phyloP scores from a whole-genome alignment of 2,797 vertebrate genomes.

The Discoglossus pictus region DNA sequence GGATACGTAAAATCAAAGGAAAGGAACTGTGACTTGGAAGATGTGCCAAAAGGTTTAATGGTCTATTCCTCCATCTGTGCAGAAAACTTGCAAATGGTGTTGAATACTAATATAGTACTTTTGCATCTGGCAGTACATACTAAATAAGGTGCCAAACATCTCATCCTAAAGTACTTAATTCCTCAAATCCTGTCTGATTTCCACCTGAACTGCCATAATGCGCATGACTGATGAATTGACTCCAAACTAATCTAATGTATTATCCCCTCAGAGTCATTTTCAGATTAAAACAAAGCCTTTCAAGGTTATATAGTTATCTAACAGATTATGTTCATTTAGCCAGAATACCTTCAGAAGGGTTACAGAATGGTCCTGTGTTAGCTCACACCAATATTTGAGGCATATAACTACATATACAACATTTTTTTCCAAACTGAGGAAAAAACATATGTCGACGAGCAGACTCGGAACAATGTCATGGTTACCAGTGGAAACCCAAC shows the following conservation, averaged over 20 bases:
- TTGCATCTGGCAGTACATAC: constrained; percentile 31
- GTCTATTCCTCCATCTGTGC: constrained; percentile 39
- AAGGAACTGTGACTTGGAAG: constrained; percentile 21
- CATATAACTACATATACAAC: no score
- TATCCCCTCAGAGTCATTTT: constrained; percentile 18
- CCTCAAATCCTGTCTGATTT: constrained; percentile 11
- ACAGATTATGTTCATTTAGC: neutral
- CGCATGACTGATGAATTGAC: neutral
- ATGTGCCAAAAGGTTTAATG: constrained; percentile 41
- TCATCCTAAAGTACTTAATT: constrained; percentile 7
- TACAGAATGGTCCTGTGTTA: no score
- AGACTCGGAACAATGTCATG: constrained; percentile 12
- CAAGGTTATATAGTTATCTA: constrained; percentile 11
- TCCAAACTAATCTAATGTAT: constrained; percentile 1
- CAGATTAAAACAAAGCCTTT: constrained; percentile 31
- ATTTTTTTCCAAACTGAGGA: neutral
- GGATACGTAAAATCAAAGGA: constrained; percentile 20
- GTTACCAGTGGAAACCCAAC: constrained; percentile 15
- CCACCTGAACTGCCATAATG: neutral
- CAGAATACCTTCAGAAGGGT: no score
- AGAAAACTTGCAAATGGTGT: constrained; percentile 25
- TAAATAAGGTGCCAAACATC: constrained; percentile 20
- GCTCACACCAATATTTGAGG: no score
- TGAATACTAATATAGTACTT: constrained; percentile 42
- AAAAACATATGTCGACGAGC: neutral